Percentiles rank a stretch among this genome's conserved stretches.
phyloP scores from a whole-genome alignment of 2,888 invertebrate species.

The Phytoseiulus persimilis region DNA sequence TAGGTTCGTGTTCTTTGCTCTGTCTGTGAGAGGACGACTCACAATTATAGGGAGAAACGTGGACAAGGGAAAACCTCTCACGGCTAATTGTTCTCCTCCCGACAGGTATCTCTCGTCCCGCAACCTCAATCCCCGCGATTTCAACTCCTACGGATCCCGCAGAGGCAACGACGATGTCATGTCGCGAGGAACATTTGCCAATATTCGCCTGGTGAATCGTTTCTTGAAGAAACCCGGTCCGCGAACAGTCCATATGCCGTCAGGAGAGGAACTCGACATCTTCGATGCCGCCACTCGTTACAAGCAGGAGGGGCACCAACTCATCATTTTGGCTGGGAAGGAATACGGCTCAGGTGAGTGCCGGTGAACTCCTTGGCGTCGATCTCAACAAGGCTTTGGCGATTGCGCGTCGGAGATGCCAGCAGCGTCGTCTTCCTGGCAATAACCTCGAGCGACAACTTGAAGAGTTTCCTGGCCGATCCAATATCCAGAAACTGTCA shows the following conservation, averaged over 20 bases:
- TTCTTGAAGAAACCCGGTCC: conserved; percentile 71
- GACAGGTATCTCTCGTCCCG: conserved; percentile 42
- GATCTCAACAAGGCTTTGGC: too few species aligned
- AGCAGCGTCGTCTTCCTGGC: too few species aligned
- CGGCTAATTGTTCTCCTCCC: conserved; percentile 41
- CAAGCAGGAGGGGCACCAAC: conserved; percentile 62
- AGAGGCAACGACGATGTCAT: conserved; percentile 95
- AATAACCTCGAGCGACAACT: too few species aligned
- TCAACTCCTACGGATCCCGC: conserved; percentile 95
- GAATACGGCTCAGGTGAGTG: conserved; percentile 72
- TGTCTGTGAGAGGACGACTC: too few species aligned
- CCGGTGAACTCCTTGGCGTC: conserved; percentile 49
- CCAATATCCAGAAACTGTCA: too few species aligned
- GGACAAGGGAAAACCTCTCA: too few species aligned
- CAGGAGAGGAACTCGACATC: conserved; percentile 80
- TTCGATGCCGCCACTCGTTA: conserved; percentile 90
- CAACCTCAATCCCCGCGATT: conserved; percentile 79
- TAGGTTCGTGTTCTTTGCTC: conserved; percentile 62
- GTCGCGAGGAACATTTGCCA: conserved; percentile 95
- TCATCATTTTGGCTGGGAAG: conserved; percentile 84
- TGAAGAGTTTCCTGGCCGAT: too few species aligned
- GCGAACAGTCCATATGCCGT: conserved; percentile 74
- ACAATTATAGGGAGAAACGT: too few species aligned
- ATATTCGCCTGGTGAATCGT: conserved; percentile 88
- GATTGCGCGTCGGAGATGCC: too few species aligned